phyloP scores from a whole-genome alignment of 2,888 invertebrate species.

The Microctonus hyperodae region DNA sequence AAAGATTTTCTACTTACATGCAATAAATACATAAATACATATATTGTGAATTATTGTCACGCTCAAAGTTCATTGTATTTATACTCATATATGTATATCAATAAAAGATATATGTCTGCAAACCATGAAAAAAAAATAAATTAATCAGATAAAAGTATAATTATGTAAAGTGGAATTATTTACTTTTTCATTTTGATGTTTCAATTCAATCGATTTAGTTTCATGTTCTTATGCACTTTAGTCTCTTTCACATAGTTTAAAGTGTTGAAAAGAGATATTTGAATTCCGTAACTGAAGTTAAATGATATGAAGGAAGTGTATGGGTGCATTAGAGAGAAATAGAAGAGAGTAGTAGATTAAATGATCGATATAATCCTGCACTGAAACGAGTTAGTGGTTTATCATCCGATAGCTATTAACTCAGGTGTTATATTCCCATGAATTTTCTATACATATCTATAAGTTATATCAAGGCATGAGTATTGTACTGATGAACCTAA shows the following conservation, averaged over 20 bases:
- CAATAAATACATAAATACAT: constrained; percentile 34
- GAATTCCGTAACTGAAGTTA: background rate
- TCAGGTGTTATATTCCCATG: constrained; percentile 47
- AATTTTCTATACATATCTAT: too few relatives aligned
- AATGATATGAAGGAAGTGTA: background rate
- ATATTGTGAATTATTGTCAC: constrained; percentile 37
- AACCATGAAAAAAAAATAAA: background rate
- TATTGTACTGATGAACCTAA: background rate
- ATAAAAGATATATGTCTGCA: background rate
- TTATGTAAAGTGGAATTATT: background rate
- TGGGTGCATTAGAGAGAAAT: background rate
- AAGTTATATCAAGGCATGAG: constrained; percentile 19
- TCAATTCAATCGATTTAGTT: background rate
- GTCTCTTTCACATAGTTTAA: background rate
- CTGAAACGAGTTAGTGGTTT: constrained; percentile 31
- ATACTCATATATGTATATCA: background rate
- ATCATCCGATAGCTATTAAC: constrained; percentile 40
- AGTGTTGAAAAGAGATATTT: background rate
- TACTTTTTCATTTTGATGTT: too few relatives aligned
- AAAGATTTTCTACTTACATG: constrained; percentile 40
- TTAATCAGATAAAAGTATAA: background rate
- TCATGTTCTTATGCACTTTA: background rate
- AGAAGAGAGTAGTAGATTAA: background rate
- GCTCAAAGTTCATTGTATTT: constrained; percentile 41
- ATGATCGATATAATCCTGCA: background rate